Base-by-base conservation (phyloP, 2,888 invertebrate species). In the Craniophora ligustri region DNA sequence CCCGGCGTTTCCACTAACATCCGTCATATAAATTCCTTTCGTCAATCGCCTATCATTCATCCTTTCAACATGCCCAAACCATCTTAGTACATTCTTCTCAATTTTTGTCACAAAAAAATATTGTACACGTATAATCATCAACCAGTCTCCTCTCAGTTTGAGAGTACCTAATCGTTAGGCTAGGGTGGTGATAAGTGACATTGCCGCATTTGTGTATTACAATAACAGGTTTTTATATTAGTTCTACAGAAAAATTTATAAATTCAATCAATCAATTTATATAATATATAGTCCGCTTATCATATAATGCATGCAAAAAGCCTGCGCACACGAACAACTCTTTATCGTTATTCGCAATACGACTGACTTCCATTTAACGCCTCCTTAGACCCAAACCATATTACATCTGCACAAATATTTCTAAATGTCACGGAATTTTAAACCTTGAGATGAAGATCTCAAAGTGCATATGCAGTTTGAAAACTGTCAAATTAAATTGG, bases 301-400 rank as follows among this genome's bases (percentile, higher is more conserved):
- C 75, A 78, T 82, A 80, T 79, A 83, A 72, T 64, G 56, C 66
- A 74, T 75, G 72, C 69, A 73, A 85, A 85, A 84, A 81, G 74
- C 75, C 72, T 70, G 78, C 69, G 46, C 61, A 82, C 84, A 86
- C 79, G 69, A 64, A 76, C 74, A 69, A 81, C 81, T 86, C 80
- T 87, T 87, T 88, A 90, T 82, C 80, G 81, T 81, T 87, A 87
- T 87, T 84, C 78, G 73, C 76, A 70, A 79, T 73, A 78, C 75
- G 77, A 79, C 78, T 76, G 77, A 75, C 82, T 85, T 83, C 79
- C 82, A 85, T 85, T 89, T 89, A 84, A 89, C 87, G 85, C 88
- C 82, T 86, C 78, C 78, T 64, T 64, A 60, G 61, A 65, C 34
- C 5, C 21, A 18, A 21, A 76, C 80, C 70, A 76, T 73, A 76